These are phyloP conservation scores for Sanderia malayensis DNA, from an alignment of 30 jellyfish, hydroid and myxozoan genomes.

Conservation along the genomic window DNA sequence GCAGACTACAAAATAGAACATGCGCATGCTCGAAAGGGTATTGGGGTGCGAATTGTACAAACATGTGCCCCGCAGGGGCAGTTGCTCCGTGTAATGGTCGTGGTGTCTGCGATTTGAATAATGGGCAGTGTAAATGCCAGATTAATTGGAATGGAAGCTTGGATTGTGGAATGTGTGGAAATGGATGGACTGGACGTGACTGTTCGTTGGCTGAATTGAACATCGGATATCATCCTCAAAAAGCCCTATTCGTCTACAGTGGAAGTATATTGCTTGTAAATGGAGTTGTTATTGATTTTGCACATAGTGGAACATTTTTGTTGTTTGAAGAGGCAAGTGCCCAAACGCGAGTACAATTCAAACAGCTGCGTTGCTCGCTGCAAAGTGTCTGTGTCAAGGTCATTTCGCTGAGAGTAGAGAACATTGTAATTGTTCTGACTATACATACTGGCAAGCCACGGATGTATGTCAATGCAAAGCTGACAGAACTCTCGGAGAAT, in stretches of 20 bases:
- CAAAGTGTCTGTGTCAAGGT: constrained; percentile 36
- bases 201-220: constrained; percentile 35
- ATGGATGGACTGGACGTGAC: constrained; percentile 53
- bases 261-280: constrained; percentile 23
- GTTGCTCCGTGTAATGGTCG: constrained; percentile 40
- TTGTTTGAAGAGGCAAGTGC: constrained; percentile 19
- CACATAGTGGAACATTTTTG: constrained; percentile 29
- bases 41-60: constrained; percentile 53
- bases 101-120: constrained; percentile 22
- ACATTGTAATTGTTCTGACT: constrained; percentile 12
- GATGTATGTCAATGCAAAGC: constrained; percentile 9
- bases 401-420: constrained; percentile 19
- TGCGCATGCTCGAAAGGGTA: constrained; percentile 51
- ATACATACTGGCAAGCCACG: constrained; percentile 1
- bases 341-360: constrained; percentile 27
- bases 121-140: constrained; percentile 36
- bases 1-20: constrained; percentile 9
- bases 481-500: constrained; percentile 6
- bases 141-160: constrained; percentile 59
- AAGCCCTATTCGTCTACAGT: constrained; percentile 10
- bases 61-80: constrained; percentile 54
- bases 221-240: background rate
- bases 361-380: constrained; percentile 35
- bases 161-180: constrained; percentile 39
- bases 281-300: constrained; percentile 38